Percentiles rank a stretch among this genome's conserved stretches.
These are phyloP conservation scores for Rhynchonycteris naso DNA, from an alignment of 2,797 vertebrate species.

Conservation along the genomic window DNA sequence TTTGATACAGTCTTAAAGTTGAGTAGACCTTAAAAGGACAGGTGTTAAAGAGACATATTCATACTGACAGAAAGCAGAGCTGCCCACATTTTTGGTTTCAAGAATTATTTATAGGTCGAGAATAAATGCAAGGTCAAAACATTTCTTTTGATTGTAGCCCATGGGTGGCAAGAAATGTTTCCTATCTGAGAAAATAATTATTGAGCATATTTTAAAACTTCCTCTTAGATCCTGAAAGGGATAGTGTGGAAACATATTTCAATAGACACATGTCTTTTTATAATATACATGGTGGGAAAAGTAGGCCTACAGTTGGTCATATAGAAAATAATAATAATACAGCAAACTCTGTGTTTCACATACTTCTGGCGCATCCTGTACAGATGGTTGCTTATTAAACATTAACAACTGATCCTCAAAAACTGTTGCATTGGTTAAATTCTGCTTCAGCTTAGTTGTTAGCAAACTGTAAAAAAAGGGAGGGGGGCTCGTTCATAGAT, in stretches of 20 bases:
- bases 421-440: background rate
- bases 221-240: background rate
- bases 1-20: background rate
- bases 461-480: no score
- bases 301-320: background rate
- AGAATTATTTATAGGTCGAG: background rate
- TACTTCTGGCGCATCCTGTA: background rate
- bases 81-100: background rate
- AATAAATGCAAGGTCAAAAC: constrained; percentile 24
- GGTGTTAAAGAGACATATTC: background rate
- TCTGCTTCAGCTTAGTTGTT: background rate
- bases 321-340: background rate
- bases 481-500: background rate
- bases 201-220: background rate
- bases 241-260: background rate
- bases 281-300: background rate
- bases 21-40: background rate
- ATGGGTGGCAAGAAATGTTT: background rate
- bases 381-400: background rate
- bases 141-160: background rate
- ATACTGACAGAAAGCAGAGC: background rate
- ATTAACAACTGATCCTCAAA: background rate
- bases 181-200: constrained; percentile 4
- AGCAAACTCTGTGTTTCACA: background rate
- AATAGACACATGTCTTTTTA: background rate